Conservation (phyloP, 2,113 vertebrate species). For the Paramormyrops kingsleyae region DNA sequence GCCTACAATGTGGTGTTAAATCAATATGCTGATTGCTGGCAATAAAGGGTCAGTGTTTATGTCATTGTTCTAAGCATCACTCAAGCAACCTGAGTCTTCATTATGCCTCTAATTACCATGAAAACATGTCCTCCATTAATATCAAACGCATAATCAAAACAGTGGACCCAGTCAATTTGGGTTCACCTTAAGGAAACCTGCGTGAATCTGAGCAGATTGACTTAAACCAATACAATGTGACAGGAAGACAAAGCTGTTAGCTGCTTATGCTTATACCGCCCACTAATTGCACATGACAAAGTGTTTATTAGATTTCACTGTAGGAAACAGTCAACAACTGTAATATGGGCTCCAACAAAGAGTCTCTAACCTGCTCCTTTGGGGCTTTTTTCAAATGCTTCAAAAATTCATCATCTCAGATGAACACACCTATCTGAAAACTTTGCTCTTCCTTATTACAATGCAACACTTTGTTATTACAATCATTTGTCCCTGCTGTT, state of each 20-base stretch:
- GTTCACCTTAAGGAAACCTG: background rate
- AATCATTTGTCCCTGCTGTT: slow-evolving; percentile 49
- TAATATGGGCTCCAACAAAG: background rate
- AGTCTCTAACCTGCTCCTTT: slow-evolving; percentile 46
- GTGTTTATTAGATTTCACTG: slow-evolving; percentile 5
- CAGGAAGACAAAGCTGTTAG: slow-evolving; percentile 9
- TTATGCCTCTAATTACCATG: background rate
- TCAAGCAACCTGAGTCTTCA: background rate
- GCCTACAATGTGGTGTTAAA: background rate
- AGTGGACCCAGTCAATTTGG: background rate
- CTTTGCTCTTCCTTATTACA: slow-evolving; percentile 1
- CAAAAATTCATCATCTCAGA: slow-evolving; percentile 11
- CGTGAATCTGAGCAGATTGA: background rate
- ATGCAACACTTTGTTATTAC: slow-evolving; percentile 41
- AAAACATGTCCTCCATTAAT: background rate
- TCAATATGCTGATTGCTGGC: background rate
- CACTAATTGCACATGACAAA: background rate
- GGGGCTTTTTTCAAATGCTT: slow-evolving; percentile 34
- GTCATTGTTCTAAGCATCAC: background rate
- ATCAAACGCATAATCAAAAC: background rate
- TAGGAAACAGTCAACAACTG: background rate
- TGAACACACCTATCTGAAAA: background rate
- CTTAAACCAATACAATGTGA: background rate
- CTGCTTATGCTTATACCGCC: background rate
- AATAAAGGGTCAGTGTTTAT: background rate